Evolutionary conservation across 1,140 invertebrate species (phyloP).

Genomic region (Condylostylus longicornis): DNA sequence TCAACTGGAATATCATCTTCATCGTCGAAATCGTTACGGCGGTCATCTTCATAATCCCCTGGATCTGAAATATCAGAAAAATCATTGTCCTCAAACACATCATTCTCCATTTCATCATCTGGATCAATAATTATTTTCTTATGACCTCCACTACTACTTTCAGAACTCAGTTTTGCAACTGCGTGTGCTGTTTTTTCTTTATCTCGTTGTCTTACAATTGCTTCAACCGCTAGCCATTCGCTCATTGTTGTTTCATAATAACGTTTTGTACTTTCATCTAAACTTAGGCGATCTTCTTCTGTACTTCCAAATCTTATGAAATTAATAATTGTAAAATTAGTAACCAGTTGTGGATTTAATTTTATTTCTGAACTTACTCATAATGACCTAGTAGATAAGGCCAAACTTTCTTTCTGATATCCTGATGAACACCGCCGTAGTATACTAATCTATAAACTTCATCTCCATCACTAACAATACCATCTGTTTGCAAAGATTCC

Average conservation of each 20-base stretch:
- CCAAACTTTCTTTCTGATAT: constrained; percentile 74
- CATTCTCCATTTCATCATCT: constrained; percentile 25
- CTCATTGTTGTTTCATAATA: constrained; percentile 82
- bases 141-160: constrained; percentile 33
- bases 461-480: constrained; percentile 42
- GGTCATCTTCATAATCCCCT: constrained; percentile 28
- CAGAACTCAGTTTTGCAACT: constrained; percentile 44
- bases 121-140: constrained; percentile 18
- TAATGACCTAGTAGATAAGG: constrained; percentile 82
- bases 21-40: constrained; percentile 35
- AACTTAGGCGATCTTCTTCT: constrained; percentile 46
- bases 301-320: constrained; percentile 50
- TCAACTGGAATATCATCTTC: constrained; percentile 33
- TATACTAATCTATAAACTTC: constrained; percentile 75
- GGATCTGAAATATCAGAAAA: constrained; percentile 31
- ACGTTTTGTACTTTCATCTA: constrained; percentile 50
- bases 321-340: not conserved
- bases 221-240: constrained; percentile 86
- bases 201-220: constrained; percentile 74
- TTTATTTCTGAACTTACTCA: constrained; percentile 31
- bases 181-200: constrained; percentile 50
- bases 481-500: constrained; percentile 43
- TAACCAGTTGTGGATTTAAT: not conserved
- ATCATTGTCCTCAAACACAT: constrained; percentile 31
- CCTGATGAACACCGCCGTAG: constrained; percentile 68